Evolutionary conservation across 2,113 vertebrate genomes (phyloP), one percentile per base, ranked within the genome.

Genomic region (Haemorhous mexicanus): DNA sequence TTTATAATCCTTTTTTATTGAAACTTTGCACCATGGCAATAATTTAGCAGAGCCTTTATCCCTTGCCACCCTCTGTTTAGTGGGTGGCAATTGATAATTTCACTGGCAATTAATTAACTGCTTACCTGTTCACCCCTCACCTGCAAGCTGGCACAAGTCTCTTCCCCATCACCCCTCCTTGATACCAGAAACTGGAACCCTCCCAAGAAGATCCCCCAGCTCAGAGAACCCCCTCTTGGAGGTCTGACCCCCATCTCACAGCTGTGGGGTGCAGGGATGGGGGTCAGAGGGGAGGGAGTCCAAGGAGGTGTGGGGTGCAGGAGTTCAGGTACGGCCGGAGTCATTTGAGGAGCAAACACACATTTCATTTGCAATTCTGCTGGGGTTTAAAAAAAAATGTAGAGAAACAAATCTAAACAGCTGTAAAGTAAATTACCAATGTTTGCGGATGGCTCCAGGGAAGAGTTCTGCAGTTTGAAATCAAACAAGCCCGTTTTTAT

Each of bases 371-470:
- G 77, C 95, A 95, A 87, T 92, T 93, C 96, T 49, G 2, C 88
- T 30, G 80, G 78, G 89, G 62, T 90, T 93, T 22, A 47, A 66
- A 81, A 80, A 86, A 74, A 49, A 49, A 55, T 0, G 67, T n/a
- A 79, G 94, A 91, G 91, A 97, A 94, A 91, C 93, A 96, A 95
- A 94, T 85, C 92, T 89, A 93, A 96, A 90, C 96, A 97, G 93
- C 95, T 96, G 93, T 95, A 96, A 96, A 96, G 92, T 94, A 96
- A 97, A 97, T 97, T 92, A 94, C 92, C 70, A 64, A 44, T 91
- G 95, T 96, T 96, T 96, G 95, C 35, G 4, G 91, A 91, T 87
- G 93, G 94, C 96, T 96, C 94, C 74, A 30, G 95, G 96, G 96
- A 96, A 89, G 96, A 91, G 96, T 79, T 85, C 92, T 92, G 84